These are phyloP conservation scores for Clavelina lepadiformis DNA, from an alignment of 23 tunicate genomes.

Conservation along the genomic window DNA sequence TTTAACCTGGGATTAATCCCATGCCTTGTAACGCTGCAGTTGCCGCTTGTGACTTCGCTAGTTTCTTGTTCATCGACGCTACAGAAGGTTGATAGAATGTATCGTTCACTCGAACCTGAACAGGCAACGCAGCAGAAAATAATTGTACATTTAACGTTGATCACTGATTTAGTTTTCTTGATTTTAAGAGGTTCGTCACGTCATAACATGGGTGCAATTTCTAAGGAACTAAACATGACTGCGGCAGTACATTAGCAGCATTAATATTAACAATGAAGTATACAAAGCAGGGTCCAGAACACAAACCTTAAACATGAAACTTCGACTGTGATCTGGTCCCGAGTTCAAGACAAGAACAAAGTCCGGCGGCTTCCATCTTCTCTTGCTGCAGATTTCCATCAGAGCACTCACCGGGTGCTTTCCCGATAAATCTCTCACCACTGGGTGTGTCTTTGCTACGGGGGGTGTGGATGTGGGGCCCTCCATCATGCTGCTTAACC, in stretches of 20 bases:
- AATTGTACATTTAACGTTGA: too few species aligned
- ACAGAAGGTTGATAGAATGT: conserved; percentile 25
- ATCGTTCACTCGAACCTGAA: conserved; percentile 27
- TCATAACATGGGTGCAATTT: too few species aligned
- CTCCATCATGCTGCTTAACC: conserved; percentile 49
- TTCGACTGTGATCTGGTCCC: conserved; percentile 32
- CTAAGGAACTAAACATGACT: too few species aligned
- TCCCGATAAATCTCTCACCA: conserved; percentile 43
- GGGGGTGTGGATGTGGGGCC: conserved; percentile 2
- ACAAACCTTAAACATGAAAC: conserved; percentile 39
- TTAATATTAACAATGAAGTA: too few species aligned
- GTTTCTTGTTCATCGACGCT: conserved; percentile 56
- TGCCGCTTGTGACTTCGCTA: conserved; percentile 55
- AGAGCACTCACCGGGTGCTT: conserved; percentile 74
- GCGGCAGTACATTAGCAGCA: too few species aligned
- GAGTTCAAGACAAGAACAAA: conserved; percentile 25
- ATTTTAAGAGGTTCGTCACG: too few species aligned
- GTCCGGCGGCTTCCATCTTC: conserved; percentile 57
- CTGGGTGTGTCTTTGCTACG: neutral
- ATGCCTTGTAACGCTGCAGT: conserved; percentile 51
- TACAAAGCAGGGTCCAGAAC: too few species aligned
- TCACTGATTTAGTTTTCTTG: too few species aligned
- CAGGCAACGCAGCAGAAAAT: too few species aligned
- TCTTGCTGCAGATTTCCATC: conserved; percentile 60
- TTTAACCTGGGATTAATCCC: conserved; percentile 61